phyloP scores from a whole-genome alignment of 1,140 invertebrate genomes.

The Lordiphosa collinella region DNA sequence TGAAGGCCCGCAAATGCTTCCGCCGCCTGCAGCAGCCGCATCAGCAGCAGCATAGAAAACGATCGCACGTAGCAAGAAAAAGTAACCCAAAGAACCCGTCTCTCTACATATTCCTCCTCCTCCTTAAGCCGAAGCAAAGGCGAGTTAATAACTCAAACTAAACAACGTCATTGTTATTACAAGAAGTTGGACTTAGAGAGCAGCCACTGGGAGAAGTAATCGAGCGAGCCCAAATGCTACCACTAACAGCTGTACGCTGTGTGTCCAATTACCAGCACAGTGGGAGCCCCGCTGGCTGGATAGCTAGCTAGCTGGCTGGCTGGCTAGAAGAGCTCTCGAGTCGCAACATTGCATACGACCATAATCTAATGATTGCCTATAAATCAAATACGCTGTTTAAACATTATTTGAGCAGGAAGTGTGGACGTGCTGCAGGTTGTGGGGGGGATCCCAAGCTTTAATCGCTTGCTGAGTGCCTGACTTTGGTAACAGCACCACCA shows the following conservation, averaged over 20 bases:
- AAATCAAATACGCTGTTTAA: conserved; percentile 73
- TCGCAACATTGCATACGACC: conserved; percentile 46
- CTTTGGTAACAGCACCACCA: conserved; percentile 30
- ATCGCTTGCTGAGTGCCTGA: conserved; percentile 50
- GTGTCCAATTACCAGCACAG: conserved; percentile 73
- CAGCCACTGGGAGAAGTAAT: conserved; percentile 20
- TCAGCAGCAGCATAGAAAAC: conserved; percentile 36
- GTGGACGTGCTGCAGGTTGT: conserved; percentile 65
- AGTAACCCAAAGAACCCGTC: conserved; percentile 26
- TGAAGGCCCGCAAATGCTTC: conserved; percentile 48
- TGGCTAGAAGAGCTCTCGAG: conserved; percentile 20
- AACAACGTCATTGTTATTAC: conserved; percentile 70
- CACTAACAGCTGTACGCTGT: conserved; percentile 56
- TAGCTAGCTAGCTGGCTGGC: conserved; percentile 19
- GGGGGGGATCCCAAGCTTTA: conserved; percentile 47
- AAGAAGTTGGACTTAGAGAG: conserved; percentile 20
- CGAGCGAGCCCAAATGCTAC: conserved; percentile 5
- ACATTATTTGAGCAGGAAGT: conserved; percentile 77
- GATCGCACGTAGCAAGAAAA: conserved; percentile 33
- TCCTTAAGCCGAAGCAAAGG: conserved; percentile 17
- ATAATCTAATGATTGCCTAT: conserved; percentile 75
- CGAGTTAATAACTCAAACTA: conserved; percentile 76
- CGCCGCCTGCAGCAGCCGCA: conserved; percentile 33
- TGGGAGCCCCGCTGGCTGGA: conserved; percentile 42
- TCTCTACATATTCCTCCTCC: neutral